phyloP scores from a whole-genome alignment of 2,113 vertebrate genomes.

The Melierax canorus region DNA sequence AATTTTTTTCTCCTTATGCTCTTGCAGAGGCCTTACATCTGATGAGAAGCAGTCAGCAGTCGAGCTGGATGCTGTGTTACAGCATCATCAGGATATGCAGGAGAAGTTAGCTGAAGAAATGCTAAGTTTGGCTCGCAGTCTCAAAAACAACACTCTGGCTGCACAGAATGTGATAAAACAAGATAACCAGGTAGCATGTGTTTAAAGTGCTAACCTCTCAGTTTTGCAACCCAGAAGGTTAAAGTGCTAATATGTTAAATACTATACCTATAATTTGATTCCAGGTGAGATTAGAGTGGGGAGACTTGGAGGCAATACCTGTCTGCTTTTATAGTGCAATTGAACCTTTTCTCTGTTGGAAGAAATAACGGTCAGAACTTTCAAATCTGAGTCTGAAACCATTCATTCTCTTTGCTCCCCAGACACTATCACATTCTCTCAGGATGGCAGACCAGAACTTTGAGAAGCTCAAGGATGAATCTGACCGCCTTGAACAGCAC shows the following conservation, averaged over 20 bases:
- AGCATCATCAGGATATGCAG: constrained; percentile 91
- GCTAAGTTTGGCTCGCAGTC: constrained; percentile 90
- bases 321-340: not conserved
- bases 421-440: constrained; percentile 91
- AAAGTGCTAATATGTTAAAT: not conserved
- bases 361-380: not conserved
- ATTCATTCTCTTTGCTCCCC: not conserved
- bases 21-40: constrained; percentile 65
- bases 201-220: not conserved
- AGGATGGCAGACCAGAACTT: constrained; percentile 93
- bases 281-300: not conserved
- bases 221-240: not conserved
- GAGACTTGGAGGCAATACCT: not conserved
- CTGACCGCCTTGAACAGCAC: constrained; percentile 92
- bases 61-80: constrained; percentile 88
- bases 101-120: constrained; percentile 98
- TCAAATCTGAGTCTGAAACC: not conserved
- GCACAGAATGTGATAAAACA: constrained; percentile 96
- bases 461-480: constrained; percentile 94
- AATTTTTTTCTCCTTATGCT: fast-evolving
- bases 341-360: not conserved
- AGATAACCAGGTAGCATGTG: constrained; percentile 88
- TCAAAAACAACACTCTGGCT: constrained; percentile 93
- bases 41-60: constrained; percentile 87
- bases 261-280: not conserved